Evolutionary conservation across 2,113 vertebrate species (phyloP).

Genomic region (Reinhardtius hippoglossoides): DNA sequence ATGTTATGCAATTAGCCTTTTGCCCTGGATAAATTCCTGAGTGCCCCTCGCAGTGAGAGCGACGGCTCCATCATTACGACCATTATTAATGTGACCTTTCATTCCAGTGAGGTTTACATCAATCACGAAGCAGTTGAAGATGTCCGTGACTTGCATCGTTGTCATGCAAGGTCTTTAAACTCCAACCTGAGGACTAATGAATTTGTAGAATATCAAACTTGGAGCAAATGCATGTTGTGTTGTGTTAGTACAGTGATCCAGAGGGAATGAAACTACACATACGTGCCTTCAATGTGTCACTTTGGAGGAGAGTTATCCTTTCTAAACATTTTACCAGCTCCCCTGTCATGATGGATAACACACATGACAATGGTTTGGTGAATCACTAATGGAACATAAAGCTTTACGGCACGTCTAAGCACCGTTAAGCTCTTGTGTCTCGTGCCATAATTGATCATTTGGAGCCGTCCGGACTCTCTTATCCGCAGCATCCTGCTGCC

Average conservation of each 20-base stretch:
- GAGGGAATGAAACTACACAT: no score
- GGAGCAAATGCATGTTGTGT: no score
- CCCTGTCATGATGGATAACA: neutral
- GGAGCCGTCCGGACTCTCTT: neutral
- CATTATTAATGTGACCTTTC: constrained; percentile 58
- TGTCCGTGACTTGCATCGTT: constrained; percentile 13
- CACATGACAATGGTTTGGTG: neutral
- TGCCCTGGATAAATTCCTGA: constrained; percentile 28
- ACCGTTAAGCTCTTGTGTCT: constrained; percentile 11
- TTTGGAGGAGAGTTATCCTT: neutral
- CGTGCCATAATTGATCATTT: constrained; percentile 18
- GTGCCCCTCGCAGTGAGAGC: constrained; percentile 2
- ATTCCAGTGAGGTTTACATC: constrained; percentile 37
- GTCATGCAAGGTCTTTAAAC: neutral
- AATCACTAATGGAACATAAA: constrained; percentile 34
- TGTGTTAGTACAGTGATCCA: no score
- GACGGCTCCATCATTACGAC: constrained; percentile 40
- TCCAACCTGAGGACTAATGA: no score
- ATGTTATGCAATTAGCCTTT: neutral
- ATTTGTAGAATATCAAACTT: neutral
- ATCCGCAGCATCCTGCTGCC: constrained; percentile 21
- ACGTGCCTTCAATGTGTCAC: neutral
- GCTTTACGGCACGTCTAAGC: neutral
- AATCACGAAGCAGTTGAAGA: constrained; percentile 28
- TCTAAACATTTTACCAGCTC: neutral